Evolutionary conservation across 1,140 invertebrate species (phyloP).

Genomic region (Ladona fulva): DNA sequence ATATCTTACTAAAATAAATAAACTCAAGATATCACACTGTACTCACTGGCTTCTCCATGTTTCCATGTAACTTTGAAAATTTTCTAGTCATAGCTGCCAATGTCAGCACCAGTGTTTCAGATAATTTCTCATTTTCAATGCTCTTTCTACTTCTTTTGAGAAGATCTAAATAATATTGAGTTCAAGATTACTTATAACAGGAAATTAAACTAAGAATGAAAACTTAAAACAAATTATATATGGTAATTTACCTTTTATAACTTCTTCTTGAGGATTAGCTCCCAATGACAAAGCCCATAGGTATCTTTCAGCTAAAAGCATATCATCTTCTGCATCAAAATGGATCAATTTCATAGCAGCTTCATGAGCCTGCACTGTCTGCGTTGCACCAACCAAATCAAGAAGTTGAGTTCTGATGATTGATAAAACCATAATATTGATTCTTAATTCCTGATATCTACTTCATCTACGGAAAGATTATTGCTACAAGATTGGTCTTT

Average conservation of each 20-base stretch:
- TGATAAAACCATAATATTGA: too few species aligned
- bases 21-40: slow-evolving; percentile 16
- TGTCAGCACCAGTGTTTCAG: slow-evolving; percentile 53
- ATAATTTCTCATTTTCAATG: slow-evolving; percentile 43
- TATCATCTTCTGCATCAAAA: slow-evolving; percentile 44
- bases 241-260: slow-evolving; percentile 44
- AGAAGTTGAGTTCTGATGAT: slow-evolving; percentile 49
- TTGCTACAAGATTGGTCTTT: too few species aligned
- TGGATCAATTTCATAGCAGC: slow-evolving; percentile 54
- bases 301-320: slow-evolving; percentile 58
- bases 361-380: slow-evolving; percentile 54
- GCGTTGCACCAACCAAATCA: slow-evolving; percentile 58
- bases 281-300: slow-evolving; percentile 59
- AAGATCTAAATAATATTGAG: slow-evolving; percentile 24
- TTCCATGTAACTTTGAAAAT: slow-evolving; percentile 20
- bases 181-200: neutral
- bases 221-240: slow-evolving; percentile 14
- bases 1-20: slow-evolving; percentile 12
- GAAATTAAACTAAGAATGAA: neutral
- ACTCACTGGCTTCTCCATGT: slow-evolving; percentile 15
- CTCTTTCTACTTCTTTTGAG: slow-evolving; percentile 29
- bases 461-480: too few species aligned
- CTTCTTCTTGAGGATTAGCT: slow-evolving; percentile 45
- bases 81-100: slow-evolving; percentile 45
- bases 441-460: too few species aligned